phyloP scores from a whole-genome alignment of 2,113 vertebrate species.

The Atherinomorus stipes region DNA sequence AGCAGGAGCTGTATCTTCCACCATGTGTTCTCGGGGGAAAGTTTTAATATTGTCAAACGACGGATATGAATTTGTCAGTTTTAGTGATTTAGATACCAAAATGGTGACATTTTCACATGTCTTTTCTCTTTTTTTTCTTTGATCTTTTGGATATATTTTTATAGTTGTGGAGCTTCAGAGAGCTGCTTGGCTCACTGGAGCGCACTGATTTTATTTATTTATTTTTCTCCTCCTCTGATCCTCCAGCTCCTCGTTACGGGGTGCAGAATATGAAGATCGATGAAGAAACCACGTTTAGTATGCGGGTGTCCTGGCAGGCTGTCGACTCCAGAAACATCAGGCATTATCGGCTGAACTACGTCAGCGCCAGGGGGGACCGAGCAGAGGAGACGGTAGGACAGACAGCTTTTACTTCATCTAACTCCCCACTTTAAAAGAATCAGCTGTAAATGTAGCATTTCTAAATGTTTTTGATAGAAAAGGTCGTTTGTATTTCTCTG shows the following conservation, averaged over 20 bases:
- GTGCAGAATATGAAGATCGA: slow-evolving; percentile 88
- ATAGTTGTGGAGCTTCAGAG: not conserved
- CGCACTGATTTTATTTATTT: not conserved
- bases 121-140: not conserved
- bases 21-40: not conserved
- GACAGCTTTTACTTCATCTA: not conserved
- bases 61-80: not conserved
- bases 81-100: slow-evolving; percentile 46
- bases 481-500: not conserved
- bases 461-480: not conserved
- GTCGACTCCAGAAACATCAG: slow-evolving; percentile 79
- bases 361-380: slow-evolving; percentile 85
- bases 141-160: not conserved
- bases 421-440: not conserved
- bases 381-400: slow-evolving; percentile 88
- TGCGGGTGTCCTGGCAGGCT: slow-evolving; percentile 89
- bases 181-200: not conserved
- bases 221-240: slow-evolving; percentile 1
- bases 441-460: not conserved
- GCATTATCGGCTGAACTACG: slow-evolving; percentile 90
- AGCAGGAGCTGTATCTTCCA: not conserved
- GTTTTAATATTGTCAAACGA: not conserved
- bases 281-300: slow-evolving; percentile 91
- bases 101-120: not conserved
- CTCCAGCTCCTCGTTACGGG: slow-evolving; percentile 86